Percentiles rank a stretch among this genome's conserved stretches.
These are phyloP conservation scores for Gallinago jamesoni DNA, from an alignment of 2,113 vertebrate species.

Conservation along the genomic window DNA sequence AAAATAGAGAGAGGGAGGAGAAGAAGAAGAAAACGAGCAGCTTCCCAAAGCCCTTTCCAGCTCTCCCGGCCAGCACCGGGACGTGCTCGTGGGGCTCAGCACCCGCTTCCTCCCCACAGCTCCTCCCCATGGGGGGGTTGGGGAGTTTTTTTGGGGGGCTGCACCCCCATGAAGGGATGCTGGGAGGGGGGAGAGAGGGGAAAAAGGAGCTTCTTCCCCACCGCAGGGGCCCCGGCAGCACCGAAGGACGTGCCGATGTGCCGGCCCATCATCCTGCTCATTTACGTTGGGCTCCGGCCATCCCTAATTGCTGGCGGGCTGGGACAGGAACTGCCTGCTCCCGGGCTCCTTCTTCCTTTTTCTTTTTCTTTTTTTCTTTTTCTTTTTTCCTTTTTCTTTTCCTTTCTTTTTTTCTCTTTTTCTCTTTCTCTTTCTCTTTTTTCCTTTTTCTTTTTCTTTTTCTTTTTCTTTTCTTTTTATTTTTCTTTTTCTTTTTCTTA, in stretches of 20 bases:
- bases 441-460: too few relatives aligned
- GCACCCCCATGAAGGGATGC: not conserved
- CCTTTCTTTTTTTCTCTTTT: too few relatives aligned
- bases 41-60: conserved; percentile 7
- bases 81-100: not conserved
- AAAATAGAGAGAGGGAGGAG: too few relatives aligned
- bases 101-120: not conserved
- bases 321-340: not conserved
- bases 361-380: too few relatives aligned
- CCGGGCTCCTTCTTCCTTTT: not conserved
- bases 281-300: not conserved
- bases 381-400: too few relatives aligned
- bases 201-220: not conserved
- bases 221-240: not conserved
- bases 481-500: too few relatives aligned
- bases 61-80: not conserved
- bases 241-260: not conserved
- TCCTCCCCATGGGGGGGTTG: fast-evolving
- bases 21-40: not conserved
- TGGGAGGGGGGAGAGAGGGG: not conserved
- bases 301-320: not conserved
- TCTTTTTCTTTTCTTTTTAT: too few relatives aligned
- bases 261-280: not conserved
- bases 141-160: not conserved
- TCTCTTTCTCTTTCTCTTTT: too few relatives aligned